A percentile compares a stretch with the other conserved stretches of the same genome.
phyloP scores from a whole-genome alignment of 2,888 invertebrate species.

The Galerucella pusilla region DNA sequence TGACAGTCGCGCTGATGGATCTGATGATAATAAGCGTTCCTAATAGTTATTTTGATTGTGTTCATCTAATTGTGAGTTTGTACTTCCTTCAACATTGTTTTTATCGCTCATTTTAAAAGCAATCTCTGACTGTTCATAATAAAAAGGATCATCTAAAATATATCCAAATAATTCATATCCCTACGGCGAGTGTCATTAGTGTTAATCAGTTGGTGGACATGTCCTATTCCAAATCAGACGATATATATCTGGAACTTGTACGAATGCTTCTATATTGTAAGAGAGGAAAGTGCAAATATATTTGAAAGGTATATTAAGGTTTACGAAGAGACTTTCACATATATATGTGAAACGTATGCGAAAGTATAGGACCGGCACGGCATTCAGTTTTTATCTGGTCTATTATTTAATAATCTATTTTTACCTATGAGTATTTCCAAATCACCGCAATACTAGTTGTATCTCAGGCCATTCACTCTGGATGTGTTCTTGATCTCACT shows the following conservation, averaged over 20 bases:
- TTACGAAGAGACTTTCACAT: background rate
- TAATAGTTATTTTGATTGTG: too few species aligned
- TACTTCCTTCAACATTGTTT: too few species aligned
- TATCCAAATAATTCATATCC: too few species aligned
- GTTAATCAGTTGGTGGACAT: too few species aligned
- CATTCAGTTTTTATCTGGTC: background rate
- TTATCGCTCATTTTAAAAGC: too few species aligned
- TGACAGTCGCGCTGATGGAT: too few species aligned
- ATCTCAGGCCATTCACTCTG: background rate
- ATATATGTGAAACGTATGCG: background rate
- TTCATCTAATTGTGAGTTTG: too few species aligned
- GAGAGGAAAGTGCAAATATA: background rate
- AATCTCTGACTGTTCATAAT: too few species aligned
- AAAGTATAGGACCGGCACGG: background rate
- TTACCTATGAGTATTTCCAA: background rate
- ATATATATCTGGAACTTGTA: background rate
- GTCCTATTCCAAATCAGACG: background rate
- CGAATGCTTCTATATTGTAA: background rate
- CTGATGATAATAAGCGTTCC: too few species aligned
- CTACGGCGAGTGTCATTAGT: too few species aligned
- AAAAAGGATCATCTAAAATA: too few species aligned
- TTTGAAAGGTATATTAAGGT: background rate
- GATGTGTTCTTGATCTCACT: constrained; percentile 4
- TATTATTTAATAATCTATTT: constrained; percentile 4
- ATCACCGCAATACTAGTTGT: background rate